These are phyloP conservation scores for Cantharis lateralis DNA, from an alignment of 2,888 invertebrate species.

Conservation along the genomic window DNA sequence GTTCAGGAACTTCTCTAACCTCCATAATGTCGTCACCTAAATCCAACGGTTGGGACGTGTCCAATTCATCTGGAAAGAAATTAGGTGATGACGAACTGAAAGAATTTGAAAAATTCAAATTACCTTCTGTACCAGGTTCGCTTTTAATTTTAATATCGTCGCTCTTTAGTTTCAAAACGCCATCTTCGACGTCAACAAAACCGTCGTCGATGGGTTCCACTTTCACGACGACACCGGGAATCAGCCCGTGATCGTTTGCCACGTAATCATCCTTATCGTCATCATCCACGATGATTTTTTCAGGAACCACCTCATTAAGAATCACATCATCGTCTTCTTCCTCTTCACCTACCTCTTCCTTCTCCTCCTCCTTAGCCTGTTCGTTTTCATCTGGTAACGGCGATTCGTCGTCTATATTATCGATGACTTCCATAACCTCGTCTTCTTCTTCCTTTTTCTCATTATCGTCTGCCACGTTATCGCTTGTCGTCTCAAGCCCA, in stretches of 20 bases:
- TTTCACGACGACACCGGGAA: slow-evolving; percentile 40
- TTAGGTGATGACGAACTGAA: not conserved
- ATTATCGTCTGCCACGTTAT: slow-evolving; percentile 53
- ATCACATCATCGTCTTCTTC: slow-evolving; percentile 73
- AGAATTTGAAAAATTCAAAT: slow-evolving; percentile 6
- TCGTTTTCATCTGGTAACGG: slow-evolving; percentile 9
- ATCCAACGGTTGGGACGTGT: not conserved
- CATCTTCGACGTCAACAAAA: slow-evolving; percentile 52
- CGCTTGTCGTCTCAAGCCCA: slow-evolving; percentile 57
- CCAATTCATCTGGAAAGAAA: not conserved
- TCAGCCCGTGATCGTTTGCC: slow-evolving; percentile 35
- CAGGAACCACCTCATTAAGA: slow-evolving; percentile 69
- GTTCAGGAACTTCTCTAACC: slow-evolving; percentile 43
- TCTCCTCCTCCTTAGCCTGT: slow-evolving; percentile 24
- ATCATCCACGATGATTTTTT: slow-evolving; percentile 68
- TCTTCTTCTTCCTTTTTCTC: slow-evolving; percentile 58
- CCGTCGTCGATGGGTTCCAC: slow-evolving; percentile 69
- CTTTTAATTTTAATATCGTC: slow-evolving; percentile 67
- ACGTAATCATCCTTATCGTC: slow-evolving; percentile 55
- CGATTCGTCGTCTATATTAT: slow-evolving; percentile 37
- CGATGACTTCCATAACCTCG: slow-evolving; percentile 40
- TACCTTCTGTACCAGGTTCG: slow-evolving; percentile 71
- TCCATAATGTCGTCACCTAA: slow-evolving; percentile 9
- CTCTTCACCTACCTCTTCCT: slow-evolving; percentile 44
- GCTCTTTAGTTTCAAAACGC: slow-evolving; percentile 64